Conservation (phyloP, 2,113 vertebrate species). For the Psophia crepitans region DNA sequence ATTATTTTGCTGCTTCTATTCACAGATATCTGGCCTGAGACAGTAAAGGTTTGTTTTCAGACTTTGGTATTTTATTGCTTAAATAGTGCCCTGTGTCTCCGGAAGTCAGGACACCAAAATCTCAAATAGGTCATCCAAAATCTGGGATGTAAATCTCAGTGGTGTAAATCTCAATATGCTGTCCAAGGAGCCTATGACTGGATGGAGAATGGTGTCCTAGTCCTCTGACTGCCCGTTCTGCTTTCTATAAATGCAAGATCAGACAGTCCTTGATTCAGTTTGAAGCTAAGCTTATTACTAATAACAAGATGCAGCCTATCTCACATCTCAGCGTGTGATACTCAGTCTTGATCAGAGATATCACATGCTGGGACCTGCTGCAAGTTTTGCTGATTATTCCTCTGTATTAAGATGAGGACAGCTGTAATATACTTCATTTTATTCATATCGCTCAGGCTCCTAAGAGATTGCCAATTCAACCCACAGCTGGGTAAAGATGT, state of each 20-base stretch:
- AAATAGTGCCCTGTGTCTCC: not conserved
- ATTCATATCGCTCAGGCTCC: conserved; percentile 19
- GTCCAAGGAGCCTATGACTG: not conserved
- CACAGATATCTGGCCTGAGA: not conserved
- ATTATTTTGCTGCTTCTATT: not conserved
- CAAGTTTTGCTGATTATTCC: conserved; percentile 51
- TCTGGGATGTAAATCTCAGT: not conserved
- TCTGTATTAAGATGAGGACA: conserved; percentile 63
- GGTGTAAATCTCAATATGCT: not conserved
- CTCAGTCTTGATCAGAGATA: conserved; percentile 39
- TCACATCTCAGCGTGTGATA: conserved; percentile 42
- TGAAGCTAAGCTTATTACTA: conserved; percentile 37
- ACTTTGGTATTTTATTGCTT: not conserved
- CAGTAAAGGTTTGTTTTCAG: not conserved
- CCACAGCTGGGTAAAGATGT: conserved; percentile 59
- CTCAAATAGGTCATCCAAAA: not conserved
- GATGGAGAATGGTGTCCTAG: not conserved
- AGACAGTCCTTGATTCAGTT: not conserved
- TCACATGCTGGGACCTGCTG: conserved; percentile 35
- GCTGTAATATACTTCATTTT: conserved; percentile 57
- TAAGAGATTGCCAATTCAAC: conserved; percentile 52
- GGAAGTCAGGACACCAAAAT: not conserved
- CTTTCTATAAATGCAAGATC: not conserved
- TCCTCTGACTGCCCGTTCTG: not conserved
- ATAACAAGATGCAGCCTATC: conserved; percentile 31